A percentile compares a stretch with the other conserved stretches of the same genome.
Conservation (phyloP, 1,140 invertebrate genomes). For the Batillaria attramentaria region DNA sequence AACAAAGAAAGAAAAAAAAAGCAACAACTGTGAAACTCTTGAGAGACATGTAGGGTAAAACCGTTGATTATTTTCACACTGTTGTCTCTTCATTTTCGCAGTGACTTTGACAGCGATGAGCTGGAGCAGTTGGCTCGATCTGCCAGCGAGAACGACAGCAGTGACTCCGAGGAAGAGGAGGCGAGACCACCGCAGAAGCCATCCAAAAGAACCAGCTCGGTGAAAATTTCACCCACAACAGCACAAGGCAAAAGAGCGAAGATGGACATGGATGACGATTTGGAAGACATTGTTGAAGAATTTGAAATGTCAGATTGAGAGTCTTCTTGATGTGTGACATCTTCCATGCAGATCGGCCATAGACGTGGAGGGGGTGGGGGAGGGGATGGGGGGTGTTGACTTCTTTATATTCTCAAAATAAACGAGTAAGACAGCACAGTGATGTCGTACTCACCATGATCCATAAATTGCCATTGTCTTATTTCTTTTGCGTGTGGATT, state of each 20-base stretch:
- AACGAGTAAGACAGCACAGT: not conserved
- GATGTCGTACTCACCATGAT: not conserved
- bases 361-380: not conserved
- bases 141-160: slow-evolving; percentile 50
- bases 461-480: too few relatives aligned
- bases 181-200: slow-evolving; percentile 33
- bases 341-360: not conserved
- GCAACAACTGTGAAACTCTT: not conserved
- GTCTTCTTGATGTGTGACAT: not conserved
- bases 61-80: not conserved
- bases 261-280: slow-evolving; percentile 41
- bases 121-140: slow-evolving; percentile 60
- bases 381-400: not conserved
- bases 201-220: slow-evolving; percentile 33
- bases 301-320: slow-evolving; percentile 51
- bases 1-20: not conserved
- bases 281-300: slow-evolving; percentile 60
- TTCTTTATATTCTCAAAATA: too few relatives aligned
- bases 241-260: slow-evolving; percentile 7
- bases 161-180: slow-evolving; percentile 38
- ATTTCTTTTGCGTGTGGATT: not conserved
- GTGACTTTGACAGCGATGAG: slow-evolving; percentile 66
- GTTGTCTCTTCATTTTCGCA: slow-evolving; percentile 39
- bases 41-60: not conserved
- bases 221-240: slow-evolving; percentile 5